A percentile compares a stretch with the other conserved stretches of the same genome.
phyloP scores from a whole-genome alignment of 2,888 invertebrate genomes.

The Conus canariensis region DNA sequence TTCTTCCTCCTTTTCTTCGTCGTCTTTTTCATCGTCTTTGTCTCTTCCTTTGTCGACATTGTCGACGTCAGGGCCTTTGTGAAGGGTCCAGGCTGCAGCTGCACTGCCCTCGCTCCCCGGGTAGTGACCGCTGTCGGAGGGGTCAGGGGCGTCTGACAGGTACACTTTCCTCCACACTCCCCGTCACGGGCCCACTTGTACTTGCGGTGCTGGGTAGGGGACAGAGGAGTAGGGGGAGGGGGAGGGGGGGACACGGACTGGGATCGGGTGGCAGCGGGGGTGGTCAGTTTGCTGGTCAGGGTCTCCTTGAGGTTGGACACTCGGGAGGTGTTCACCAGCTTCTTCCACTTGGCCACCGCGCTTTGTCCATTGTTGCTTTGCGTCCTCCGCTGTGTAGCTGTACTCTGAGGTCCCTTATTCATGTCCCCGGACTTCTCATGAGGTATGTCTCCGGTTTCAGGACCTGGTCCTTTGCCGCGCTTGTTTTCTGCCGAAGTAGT shows the following conservation, averaged over 20 bases:
- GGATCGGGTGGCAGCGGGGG: background rate
- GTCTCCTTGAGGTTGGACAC: conserved; percentile 46
- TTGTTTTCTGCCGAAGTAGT: background rate
- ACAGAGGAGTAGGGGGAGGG: conserved; percentile 45
- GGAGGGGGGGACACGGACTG: conserved; percentile 5
- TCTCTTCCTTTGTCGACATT: background rate
- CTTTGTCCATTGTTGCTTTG: conserved; percentile 12
- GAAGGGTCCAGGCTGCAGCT: background rate
- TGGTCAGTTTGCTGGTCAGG: background rate
- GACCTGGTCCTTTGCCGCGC: background rate
- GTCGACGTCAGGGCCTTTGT: background rate
- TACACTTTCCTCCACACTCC: conserved; percentile 57
- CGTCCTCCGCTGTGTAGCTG: background rate
- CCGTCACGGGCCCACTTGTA: conserved; percentile 56
- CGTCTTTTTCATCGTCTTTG: background rate
- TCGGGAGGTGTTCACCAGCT: conserved; percentile 42
- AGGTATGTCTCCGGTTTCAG: background rate
- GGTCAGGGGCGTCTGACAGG: conserved; percentile 12
- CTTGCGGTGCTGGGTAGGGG: conserved; percentile 51
- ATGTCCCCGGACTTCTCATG: no score
- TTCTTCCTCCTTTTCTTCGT: background rate
- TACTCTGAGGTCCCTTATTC: no score
- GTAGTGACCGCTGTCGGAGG: background rate
- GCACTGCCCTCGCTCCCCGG: background rate
- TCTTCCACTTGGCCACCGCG: conserved; percentile 44